Base-by-base conservation (phyloP, 2,888 invertebrate genomes). In the Microchrysa polita region DNA sequence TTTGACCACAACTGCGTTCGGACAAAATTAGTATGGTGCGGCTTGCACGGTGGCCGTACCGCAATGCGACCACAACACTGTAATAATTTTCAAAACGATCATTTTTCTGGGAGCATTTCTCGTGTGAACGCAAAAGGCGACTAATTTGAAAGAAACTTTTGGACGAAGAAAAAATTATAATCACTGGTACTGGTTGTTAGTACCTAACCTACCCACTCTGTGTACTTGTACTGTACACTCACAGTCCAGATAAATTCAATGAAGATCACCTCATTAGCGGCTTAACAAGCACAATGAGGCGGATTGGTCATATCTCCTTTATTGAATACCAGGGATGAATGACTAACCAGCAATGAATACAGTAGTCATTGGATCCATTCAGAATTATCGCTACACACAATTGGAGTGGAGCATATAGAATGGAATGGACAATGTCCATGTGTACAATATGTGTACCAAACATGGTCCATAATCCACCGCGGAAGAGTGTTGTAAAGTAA, bases 211-310 rank as follows among this genome's bases (percentile, higher is more conserved):
- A 44, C 14, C 44, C 44, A 44, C 14, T n/a, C 44, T 44, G 44
- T n/a, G n/a, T n/a, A n/a, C 16, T 12, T 16, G 53, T 23, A 63
- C 63, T 42, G 63, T 61, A 61, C 57, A n/a, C n/a, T n/a, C n/a
- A n/a, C n/a, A n/a, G n/a, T n/a, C n/a, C 20, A n/a, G 57, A 65
- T 65, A 34, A n/a, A 18, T 65, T 48, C 65, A 65, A 65, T 65
- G 65, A 65, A 48, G 65, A 65, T 65, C 65, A 65, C 65, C 65
- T 65, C 65, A 65, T 65, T 65, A 65, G 65, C 48, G 65, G 65
- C 65, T 65, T 65, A 65, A 48, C 65, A 65, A 42, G 22, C 18
- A 65, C 65, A 65, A 65, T 48, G 65, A 14, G 16, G 48, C 22
- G 16, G 48, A 65, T 65, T 65, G 65, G 65, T 65, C 65, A 48